Conservation (phyloP, 2,797 vertebrate species). For the Lepilemur septentrionalis region DNA sequence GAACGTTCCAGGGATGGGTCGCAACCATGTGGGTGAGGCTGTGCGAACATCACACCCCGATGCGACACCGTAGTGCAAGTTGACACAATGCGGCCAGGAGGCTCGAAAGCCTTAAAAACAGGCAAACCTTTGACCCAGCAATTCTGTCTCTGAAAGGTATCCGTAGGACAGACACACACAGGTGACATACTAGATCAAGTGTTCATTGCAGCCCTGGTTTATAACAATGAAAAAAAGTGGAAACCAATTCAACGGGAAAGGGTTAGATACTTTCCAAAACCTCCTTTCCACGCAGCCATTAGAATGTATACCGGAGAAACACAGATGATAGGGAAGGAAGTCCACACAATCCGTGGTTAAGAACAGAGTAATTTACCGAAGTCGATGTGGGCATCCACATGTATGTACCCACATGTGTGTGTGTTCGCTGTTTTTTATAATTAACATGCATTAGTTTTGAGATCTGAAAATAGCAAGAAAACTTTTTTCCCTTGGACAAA, state of each 20-base stretch:
- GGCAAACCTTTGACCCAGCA: background rate
- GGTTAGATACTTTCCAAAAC: background rate
- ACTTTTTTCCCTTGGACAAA: background rate
- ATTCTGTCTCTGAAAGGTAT: background rate
- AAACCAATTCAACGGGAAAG: background rate
- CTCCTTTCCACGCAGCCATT: accelerated
- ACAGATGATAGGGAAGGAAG: accelerated
- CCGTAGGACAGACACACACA: background rate
- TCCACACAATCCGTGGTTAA: accelerated
- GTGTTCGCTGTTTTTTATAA: background rate
- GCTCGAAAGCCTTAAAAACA: background rate
- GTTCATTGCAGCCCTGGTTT: too few relatives aligned
- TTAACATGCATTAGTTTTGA: background rate
- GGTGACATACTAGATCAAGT: accelerated
- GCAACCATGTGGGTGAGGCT: accelerated
- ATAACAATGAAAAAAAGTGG: background rate
- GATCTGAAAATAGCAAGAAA: background rate
- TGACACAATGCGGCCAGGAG: background rate
- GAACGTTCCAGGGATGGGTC: background rate
- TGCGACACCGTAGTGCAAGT: accelerated
- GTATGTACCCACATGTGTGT: accelerated
- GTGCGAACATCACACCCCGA: background rate
- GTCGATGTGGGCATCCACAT: accelerated
- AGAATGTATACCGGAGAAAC: background rate
- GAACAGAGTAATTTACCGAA: background rate